Evolutionary conservation across 2,888 invertebrate genomes (phyloP).

Genomic region (Aproaerema taeniolella): DNA sequence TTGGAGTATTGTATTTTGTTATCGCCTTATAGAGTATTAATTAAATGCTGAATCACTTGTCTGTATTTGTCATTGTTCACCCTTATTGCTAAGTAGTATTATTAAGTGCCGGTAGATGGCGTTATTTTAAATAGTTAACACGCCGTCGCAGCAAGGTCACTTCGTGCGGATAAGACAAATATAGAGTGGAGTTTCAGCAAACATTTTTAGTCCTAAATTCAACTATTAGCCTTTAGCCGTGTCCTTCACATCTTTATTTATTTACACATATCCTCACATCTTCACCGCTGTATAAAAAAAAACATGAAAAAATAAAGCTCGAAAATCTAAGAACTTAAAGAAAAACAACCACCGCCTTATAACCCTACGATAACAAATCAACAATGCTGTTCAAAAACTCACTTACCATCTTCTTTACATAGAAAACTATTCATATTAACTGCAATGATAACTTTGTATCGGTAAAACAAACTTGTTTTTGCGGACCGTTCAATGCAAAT

Average conservation of each 20-base stretch:
- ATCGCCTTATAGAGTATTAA: constrained; percentile 46
- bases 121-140: constrained; percentile 21
- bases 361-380: no score
- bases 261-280: constrained; percentile 45
- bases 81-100: constrained; percentile 1
- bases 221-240: constrained; percentile 42
- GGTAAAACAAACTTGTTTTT: no score
- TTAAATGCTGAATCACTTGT: constrained; percentile 34
- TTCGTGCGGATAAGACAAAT: constrained; percentile 23
- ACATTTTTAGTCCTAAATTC: constrained; percentile 40
- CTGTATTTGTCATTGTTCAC: constrained; percentile 23
- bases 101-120: constrained; percentile 29
- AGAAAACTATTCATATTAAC: no score
- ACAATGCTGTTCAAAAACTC: no score
- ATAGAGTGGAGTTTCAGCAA: constrained; percentile 36
- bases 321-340: no score
- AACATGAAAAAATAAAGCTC: no score
- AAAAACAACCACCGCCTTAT: no score
- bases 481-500: no score
- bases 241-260: constrained; percentile 32
- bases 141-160: constrained; percentile 43
- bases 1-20: constrained; percentile 65
- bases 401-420: no score
- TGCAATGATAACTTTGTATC: no score
- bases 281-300: constrained; percentile 9